Evolutionary conservation across 2,113 vertebrate genomes (phyloP).

Genomic region (Eclectus roratus): DNA sequence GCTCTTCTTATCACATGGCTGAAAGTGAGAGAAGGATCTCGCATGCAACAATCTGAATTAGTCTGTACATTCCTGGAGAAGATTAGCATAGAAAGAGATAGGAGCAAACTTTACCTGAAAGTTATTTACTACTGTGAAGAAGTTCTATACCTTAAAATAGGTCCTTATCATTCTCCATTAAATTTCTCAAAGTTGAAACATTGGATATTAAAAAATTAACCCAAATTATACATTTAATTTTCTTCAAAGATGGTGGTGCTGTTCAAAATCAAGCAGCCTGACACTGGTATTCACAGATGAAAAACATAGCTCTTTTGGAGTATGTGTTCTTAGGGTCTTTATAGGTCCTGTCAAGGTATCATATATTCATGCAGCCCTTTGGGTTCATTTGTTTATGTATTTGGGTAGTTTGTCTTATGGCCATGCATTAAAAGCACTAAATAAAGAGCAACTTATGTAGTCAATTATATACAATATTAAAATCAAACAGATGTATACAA

Average conservation of each 20-base stretch:
- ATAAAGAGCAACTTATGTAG: neutral
- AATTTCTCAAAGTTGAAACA: neutral
- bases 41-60: neutral
- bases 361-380: neutral
- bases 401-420: neutral
- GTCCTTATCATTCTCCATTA: neutral
- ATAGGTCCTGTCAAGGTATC: neutral
- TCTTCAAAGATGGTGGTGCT: neutral
- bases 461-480: neutral
- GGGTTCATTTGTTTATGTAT: neutral
- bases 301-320: neutral
- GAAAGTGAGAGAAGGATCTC: neutral
- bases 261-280: neutral
- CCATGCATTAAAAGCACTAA: neutral
- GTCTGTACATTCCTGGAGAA: neutral
- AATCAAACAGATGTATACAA: slow-evolving; percentile 20
- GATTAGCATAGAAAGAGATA: neutral
- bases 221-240: neutral
- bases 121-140: neutral
- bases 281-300: neutral
- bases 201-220: neutral
- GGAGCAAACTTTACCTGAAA: neutral
- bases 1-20: neutral
- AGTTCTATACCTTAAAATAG: neutral
- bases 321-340: neutral